These are phyloP conservation scores for Magallana ariakensis DNA, from an alignment of 1,140 invertebrate species.

Conservation along the genomic window DNA sequence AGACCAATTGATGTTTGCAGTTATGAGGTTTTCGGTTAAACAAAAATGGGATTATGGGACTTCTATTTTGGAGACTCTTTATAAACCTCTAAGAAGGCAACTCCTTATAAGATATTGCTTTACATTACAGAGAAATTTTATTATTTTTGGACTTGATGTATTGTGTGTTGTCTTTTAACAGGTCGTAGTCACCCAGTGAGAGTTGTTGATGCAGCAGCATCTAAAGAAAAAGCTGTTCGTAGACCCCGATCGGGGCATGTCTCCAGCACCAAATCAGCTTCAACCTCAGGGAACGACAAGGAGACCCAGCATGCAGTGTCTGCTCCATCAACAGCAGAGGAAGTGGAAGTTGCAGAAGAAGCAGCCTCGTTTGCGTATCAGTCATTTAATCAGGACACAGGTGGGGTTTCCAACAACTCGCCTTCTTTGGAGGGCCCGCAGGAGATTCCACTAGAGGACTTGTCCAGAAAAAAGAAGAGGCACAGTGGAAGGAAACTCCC, in stretches of 20 bases:
- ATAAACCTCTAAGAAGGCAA: no score
- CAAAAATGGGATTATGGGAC: no score
- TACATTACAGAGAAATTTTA: not conserved
- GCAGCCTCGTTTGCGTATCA: constrained; percentile 85
- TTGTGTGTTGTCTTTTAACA: constrained; percentile 51
- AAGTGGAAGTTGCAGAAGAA: constrained; percentile 71
- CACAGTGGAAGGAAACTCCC: constrained; percentile 52
- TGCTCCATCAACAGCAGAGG: not conserved
- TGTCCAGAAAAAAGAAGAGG: constrained; percentile 79
- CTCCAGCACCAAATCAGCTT: not conserved
- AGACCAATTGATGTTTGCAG: no score
- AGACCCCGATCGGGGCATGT: not conserved
- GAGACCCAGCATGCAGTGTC: not conserved
- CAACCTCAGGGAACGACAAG: not conserved
- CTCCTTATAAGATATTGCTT: no score
- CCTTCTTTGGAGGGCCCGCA: constrained; percentile 58
- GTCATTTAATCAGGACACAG: constrained; percentile 80
- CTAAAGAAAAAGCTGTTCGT: not conserved
- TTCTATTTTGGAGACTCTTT: no score
- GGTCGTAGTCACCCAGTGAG: constrained; percentile 72
- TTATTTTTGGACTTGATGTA: not conserved
- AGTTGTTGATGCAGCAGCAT: constrained; percentile 18
- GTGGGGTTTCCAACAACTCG: constrained; percentile 80
- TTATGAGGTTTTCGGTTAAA: no score
- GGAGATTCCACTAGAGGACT: constrained; percentile 91